phyloP scores from a whole-genome alignment of 1,140 invertebrate species.

The fruit fly (Drosophila melanogaster) region Release_6_plus_ISO1_MT NT_033779.5:8165001-8165500 shows the following conservation, averaged over 20 bases:
- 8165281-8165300: conserved; percentile 43
- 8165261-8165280: conserved; percentile 28
- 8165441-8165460: conserved; percentile 17
- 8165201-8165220: conserved; percentile 4
- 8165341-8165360: conserved; percentile 37
- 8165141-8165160: conserved; percentile 11
- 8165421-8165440: conserved; percentile 57
- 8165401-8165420: conserved; percentile 44
- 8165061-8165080: conserved; percentile 34
- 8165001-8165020: neutral
- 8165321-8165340: conserved; percentile 46
- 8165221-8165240: conserved; percentile 52
- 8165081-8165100: conserved; percentile 23
- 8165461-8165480: conserved; percentile 39
- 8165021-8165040: neutral
- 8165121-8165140: conserved; percentile 30
- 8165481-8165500: conserved; percentile 23
- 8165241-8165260: conserved; percentile 55
- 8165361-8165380: conserved; percentile 48
- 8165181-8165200: conserved; percentile 36
- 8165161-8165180: neutral
- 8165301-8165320: conserved; percentile 62
- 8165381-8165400: neutral
- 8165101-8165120: neutral
- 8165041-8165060: conserved; percentile 20